Evolutionary conservation across 2,888 invertebrate genomes (phyloP).

Genomic region (Trachelus troglodyta): DNA sequence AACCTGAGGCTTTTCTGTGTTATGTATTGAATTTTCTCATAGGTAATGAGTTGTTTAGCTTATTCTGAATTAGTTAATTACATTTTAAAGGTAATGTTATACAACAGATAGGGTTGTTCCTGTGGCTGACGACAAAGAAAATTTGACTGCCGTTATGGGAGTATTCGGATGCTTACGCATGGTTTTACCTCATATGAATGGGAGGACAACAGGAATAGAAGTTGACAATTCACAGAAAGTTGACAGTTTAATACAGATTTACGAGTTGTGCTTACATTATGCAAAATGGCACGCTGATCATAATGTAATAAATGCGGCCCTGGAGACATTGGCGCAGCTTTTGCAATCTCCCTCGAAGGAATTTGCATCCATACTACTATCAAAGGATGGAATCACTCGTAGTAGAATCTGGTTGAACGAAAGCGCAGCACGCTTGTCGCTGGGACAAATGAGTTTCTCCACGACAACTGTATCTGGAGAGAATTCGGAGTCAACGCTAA

Average conservation of each 20-base stretch:
- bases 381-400: constrained; percentile 63
- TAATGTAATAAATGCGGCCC: constrained; percentile 87
- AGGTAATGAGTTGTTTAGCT: constrained; percentile 61
- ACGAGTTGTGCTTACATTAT: constrained; percentile 81
- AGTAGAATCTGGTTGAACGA: constrained; percentile 46
- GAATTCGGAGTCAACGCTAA: constrained; percentile 41
- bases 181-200: constrained; percentile 71
- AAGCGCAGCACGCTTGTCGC: constrained; percentile 32
- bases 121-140: constrained; percentile 31
- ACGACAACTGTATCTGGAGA: constrained; percentile 44
- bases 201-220: constrained; percentile 30
- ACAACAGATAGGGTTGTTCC: constrained; percentile 39
- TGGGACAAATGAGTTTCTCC: constrained; percentile 47
- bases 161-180: constrained; percentile 75
- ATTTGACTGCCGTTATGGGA: constrained; percentile 71
- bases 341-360: constrained; percentile 67
- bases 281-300: constrained; percentile 78
- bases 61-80: neutral
- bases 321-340: constrained; percentile 76
- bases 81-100: neutral
- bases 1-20: constrained; percentile 73
- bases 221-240: constrained; percentile 39
- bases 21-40: constrained; percentile 75
- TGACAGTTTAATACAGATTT: constrained; percentile 72
- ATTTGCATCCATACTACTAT: constrained; percentile 64